phyloP scores from a whole-genome alignment of 2,113 vertebrate genomes.

The Neotoma lepida region DNA sequence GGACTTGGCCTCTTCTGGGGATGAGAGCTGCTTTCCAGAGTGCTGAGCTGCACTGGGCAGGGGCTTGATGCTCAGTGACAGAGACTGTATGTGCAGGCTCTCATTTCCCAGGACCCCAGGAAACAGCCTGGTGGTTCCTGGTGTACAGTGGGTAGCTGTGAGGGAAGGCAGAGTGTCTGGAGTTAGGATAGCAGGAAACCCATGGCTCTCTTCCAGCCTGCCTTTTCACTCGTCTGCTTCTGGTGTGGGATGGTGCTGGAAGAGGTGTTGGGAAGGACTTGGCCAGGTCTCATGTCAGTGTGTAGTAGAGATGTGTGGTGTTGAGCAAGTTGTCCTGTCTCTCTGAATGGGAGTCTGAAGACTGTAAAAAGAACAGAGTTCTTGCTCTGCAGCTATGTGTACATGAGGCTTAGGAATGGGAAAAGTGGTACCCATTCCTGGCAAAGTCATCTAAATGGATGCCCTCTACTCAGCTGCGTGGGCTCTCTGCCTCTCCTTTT shows the following conservation, averaged over 20 bases:
- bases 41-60: background rate
- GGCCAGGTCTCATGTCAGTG: background rate
- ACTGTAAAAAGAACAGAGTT: background rate
- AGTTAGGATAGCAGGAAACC: background rate
- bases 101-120: background rate
- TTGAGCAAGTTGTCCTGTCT: background rate
- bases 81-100: background rate
- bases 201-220: too few relatives aligned
- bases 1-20: background rate
- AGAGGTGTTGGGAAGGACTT: background rate
- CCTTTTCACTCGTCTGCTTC: background rate
- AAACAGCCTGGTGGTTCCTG: background rate
- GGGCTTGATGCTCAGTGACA: background rate
- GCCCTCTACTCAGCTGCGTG: too few relatives aligned
- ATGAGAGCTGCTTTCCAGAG: background rate
- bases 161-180: background rate
- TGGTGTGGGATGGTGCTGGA: background rate
- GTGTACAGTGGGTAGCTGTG: background rate
- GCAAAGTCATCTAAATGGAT: background rate
- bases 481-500: background rate
- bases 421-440: background rate
- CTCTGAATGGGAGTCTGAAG: background rate
- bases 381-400: accelerated
- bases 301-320: background rate
- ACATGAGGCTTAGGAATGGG: background rate